phyloP scores from a whole-genome alignment of 2,888 invertebrate genomes.

The Diarsia rubi region DNA sequence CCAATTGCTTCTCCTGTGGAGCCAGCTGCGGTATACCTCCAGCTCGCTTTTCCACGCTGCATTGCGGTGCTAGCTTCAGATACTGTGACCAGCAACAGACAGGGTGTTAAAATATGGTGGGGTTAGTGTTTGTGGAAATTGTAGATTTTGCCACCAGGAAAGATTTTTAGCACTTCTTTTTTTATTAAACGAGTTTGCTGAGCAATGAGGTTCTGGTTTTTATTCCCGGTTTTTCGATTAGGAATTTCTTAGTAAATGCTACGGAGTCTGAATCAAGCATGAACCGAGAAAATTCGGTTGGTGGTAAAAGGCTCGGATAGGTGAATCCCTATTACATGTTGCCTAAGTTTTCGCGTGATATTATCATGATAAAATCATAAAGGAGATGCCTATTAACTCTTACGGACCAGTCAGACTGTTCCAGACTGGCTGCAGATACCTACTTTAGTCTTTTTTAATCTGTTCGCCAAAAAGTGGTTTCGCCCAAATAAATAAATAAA shows the following conservation, averaged over 20 bases:
- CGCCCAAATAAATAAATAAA: neutral
- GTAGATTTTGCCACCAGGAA: rapidly evolving
- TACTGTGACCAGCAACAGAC: conserved; percentile 72
- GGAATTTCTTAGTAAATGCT: neutral
- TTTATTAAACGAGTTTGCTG: neutral
- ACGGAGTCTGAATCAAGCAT: neutral
- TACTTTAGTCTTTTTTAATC: neutral
- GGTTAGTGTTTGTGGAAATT: neutral
- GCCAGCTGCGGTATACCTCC: conserved; percentile 92
- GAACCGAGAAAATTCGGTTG: too few relatives aligned
- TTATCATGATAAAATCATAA: neutral
- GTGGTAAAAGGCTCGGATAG: neutral
- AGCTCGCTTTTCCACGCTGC: conserved; percentile 93
- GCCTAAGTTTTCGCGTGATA: neutral
- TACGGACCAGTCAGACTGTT: neutral
- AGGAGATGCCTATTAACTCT: neutral
- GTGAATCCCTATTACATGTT: too few relatives aligned
- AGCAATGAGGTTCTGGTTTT: neutral
- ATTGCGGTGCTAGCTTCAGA: conserved; percentile 86
- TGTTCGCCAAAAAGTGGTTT: neutral
- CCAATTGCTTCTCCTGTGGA: conserved; percentile 92
- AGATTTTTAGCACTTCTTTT: neutral
- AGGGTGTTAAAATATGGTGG: neutral
- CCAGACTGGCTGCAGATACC: neutral
- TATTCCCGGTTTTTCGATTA: neutral